A percentile compares a stretch with the other conserved stretches of the same genome.
These are phyloP conservation scores for Schizaphis graminum DNA, from an alignment of 2,888 invertebrate species.

Conservation along the genomic window DNA sequence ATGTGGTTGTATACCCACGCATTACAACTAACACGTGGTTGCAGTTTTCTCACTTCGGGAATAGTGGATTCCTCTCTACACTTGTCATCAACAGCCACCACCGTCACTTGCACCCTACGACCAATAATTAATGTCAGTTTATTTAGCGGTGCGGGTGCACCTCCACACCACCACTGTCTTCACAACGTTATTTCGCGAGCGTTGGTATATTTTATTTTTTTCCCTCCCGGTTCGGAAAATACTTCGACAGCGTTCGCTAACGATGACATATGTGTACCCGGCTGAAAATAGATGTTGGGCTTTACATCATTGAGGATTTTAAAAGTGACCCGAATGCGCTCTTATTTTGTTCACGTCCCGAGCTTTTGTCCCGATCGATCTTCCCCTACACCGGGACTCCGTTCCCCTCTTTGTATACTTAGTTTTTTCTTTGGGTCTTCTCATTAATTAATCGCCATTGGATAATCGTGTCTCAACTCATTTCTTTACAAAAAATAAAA, in stretches of 20 bases:
- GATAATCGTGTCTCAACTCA: conserved; percentile 50
- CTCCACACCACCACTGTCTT: no score
- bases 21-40: neutral
- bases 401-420: neutral
- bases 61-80: neutral
- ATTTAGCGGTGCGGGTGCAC: neutral
- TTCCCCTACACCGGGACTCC: neutral
- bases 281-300: conserved; percentile 43
- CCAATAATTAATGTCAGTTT: conserved; percentile 48
- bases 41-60: neutral
- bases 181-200: neutral
- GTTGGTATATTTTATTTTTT: conserved; percentile 35
- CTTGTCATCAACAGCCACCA: neutral
- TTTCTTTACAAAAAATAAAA: conserved; percentile 48
- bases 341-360: conserved; percentile 59
- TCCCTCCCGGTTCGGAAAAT: neutral
- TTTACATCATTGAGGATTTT: conserved; percentile 61
- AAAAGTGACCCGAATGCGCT: conserved; percentile 41
- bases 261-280: conserved; percentile 62
- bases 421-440: neutral
- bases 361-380: conserved; percentile 56
- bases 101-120: neutral
- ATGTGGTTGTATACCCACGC: neutral
- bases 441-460: conserved; percentile 61
- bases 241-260: conserved; percentile 63